Conservation (phyloP, 2,888 invertebrate genomes). For the Autographa pulchrina region DNA sequence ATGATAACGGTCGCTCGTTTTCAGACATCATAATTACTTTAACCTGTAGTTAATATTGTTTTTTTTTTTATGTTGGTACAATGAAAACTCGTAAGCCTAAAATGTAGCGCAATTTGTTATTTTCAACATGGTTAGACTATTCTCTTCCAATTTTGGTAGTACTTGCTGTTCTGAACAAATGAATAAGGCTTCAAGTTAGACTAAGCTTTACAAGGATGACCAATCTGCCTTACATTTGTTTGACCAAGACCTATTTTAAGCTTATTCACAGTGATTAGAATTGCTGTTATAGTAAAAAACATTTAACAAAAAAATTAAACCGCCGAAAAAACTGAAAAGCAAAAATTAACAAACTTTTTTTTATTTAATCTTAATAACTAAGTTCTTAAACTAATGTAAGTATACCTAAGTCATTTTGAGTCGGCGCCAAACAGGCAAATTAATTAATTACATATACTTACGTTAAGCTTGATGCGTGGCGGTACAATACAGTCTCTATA, state of each 20-base stretch:
- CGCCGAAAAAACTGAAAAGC: too few relatives aligned
- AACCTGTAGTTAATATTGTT: background rate
- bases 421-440: too few relatives aligned
- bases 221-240: background rate
- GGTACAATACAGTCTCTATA: too few relatives aligned
- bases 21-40: background rate
- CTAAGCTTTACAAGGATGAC: background rate
- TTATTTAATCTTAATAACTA: too few relatives aligned
- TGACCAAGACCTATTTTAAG: too few relatives aligned
- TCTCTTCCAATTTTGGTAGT: background rate
- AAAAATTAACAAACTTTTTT: too few relatives aligned
- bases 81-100: background rate
- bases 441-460: too few relatives aligned
- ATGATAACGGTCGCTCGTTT: slow-evolving; percentile 2
- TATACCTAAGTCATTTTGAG: too few relatives aligned
- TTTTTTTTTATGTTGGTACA: background rate
- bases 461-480: too few relatives aligned
- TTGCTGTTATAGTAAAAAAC: background rate
- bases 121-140: background rate
- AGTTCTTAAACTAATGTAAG: too few relatives aligned
- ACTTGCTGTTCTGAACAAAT: background rate
- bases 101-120: background rate
- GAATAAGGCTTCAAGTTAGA: background rate
- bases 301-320: too few relatives aligned
- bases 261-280: background rate